Evolutionary conservation across 2,888 invertebrate species (phyloP).

Genomic region (Calliopum simillimum): DNA sequence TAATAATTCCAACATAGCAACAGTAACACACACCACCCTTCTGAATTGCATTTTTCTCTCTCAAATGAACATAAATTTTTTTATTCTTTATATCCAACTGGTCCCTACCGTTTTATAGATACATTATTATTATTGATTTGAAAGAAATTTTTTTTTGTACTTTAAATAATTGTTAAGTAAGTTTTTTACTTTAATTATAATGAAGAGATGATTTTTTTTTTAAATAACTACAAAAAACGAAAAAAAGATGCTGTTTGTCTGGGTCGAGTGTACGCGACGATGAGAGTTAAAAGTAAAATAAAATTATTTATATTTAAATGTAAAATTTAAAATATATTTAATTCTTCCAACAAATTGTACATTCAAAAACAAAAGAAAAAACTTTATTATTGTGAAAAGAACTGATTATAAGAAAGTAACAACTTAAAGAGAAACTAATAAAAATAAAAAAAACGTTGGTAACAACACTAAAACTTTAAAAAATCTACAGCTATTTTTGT

Average conservation of each 20-base stretch:
- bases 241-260: conserved; percentile 14
- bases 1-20: conserved; percentile 25
- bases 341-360: conserved; percentile 42
- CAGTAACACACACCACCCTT: conserved; percentile 26
- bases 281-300: conserved; percentile 40
- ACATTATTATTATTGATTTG: conserved; percentile 23
- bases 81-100: conserved; percentile 4
- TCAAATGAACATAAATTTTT: conserved; percentile 32
- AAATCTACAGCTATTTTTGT: background rate
- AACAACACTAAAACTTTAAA: conserved; percentile 55
- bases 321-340: conserved; percentile 31
- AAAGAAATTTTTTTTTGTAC: conserved; percentile 36
- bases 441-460: conserved; percentile 53
- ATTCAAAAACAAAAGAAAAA: conserved; percentile 43
- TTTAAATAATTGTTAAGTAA: conserved; percentile 33
- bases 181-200: conserved; percentile 32
- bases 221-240: background rate
- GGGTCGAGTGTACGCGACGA: conserved; percentile 33
- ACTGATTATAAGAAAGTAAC: conserved; percentile 61
- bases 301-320: conserved; percentile 30
- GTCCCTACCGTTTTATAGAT: conserved; percentile 37
- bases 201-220: background rate
- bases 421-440: conserved; percentile 36
- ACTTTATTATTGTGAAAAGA: conserved; percentile 59
- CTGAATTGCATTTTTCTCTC: conserved; percentile 23